These are phyloP conservation scores for Drosophila lowei DNA, from an alignment of 1,140 invertebrate genomes.

Conservation along the genomic window DNA sequence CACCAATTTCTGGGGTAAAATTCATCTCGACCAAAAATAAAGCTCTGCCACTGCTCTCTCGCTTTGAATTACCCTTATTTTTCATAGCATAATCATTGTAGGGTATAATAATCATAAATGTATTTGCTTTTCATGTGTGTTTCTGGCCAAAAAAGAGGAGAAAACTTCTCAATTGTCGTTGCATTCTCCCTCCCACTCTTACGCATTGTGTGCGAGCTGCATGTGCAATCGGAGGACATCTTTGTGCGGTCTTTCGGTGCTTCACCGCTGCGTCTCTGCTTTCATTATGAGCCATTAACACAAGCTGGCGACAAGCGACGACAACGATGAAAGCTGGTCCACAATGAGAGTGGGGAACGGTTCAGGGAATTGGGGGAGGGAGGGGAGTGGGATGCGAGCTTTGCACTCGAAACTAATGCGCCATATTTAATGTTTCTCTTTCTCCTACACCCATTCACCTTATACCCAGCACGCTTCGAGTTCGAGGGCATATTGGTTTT, in stretches of 20 bases:
- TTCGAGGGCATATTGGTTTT: too few species aligned
- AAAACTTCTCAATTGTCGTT: conserved; percentile 8
- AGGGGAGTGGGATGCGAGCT: conserved; percentile 33
- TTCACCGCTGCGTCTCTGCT: conserved; percentile 40
- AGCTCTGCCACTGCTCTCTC: too few species aligned
- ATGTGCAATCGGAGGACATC: conserved; percentile 48
- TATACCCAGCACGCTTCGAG: too few species aligned
- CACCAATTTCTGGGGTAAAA: too few species aligned
- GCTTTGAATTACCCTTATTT: conserved; percentile 8
- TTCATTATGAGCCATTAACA: conserved; percentile 80
- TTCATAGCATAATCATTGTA: conserved; percentile 7
- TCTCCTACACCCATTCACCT: too few species aligned
- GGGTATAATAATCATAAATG: conserved; percentile 47
- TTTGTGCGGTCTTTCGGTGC: conserved; percentile 58
- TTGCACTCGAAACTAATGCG: conserved; percentile 76
- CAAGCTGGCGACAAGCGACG: conserved; percentile 75
- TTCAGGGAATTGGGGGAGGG: conserved; percentile 12
- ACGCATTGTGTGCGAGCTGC: conserved; percentile 41
- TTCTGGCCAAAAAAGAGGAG: neutral
- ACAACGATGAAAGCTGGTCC: conserved; percentile 10
- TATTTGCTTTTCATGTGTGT: conserved; percentile 43
- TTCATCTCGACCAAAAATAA: too few species aligned
- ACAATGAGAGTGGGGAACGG: conserved; percentile 10
- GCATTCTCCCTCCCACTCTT: too few species aligned
- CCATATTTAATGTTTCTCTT: conserved; percentile 63